These are phyloP conservation scores for Poeciliopsis prolifica DNA, from an alignment of 2,113 vertebrate species.

Conservation along the genomic window DNA sequence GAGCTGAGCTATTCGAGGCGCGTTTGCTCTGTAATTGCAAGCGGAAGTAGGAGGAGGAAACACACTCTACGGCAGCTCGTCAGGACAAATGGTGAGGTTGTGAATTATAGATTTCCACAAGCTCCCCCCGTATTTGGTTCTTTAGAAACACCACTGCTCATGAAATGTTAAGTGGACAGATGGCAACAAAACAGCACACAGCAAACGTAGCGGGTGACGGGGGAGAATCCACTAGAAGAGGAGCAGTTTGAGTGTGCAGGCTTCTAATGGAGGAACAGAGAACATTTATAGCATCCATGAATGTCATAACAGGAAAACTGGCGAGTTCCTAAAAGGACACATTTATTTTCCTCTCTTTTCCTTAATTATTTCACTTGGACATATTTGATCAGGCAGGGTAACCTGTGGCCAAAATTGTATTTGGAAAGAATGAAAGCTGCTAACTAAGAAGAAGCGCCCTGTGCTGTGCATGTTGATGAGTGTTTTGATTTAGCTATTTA, in stretches of 20 bases:
- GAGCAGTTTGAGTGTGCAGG: neutral
- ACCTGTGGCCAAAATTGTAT: constrained; percentile 43
- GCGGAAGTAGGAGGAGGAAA: constrained; percentile 54
- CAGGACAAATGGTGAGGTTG: constrained; percentile 55
- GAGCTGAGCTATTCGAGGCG: constrained; percentile 43
- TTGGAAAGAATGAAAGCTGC: constrained; percentile 32
- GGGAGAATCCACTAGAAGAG: neutral
- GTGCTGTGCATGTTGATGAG: constrained; percentile 22
- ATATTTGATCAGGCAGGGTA: constrained; percentile 39
- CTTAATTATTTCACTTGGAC: constrained; percentile 33
- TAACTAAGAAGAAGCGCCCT: constrained; percentile 28
- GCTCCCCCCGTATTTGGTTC: constrained; percentile 18
- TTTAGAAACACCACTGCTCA: constrained; percentile 45
- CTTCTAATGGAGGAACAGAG: neutral
- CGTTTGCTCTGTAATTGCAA: constrained; percentile 65
- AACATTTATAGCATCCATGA: constrained; percentile 20
- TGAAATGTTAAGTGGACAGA: constrained; percentile 71
- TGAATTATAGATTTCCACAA: constrained; percentile 68
- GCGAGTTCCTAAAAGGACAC: neutral
- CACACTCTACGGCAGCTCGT: constrained; percentile 45
- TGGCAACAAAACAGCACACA: constrained; percentile 43
- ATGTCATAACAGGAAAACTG: constrained; percentile 12
- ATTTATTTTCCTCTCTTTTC: neutral
- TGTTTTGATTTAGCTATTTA: constrained; percentile 44
- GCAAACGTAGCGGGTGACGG: constrained; percentile 10